Conservation (phyloP, 2,113 vertebrate species). For the Tylochromis polylepis region DNA sequence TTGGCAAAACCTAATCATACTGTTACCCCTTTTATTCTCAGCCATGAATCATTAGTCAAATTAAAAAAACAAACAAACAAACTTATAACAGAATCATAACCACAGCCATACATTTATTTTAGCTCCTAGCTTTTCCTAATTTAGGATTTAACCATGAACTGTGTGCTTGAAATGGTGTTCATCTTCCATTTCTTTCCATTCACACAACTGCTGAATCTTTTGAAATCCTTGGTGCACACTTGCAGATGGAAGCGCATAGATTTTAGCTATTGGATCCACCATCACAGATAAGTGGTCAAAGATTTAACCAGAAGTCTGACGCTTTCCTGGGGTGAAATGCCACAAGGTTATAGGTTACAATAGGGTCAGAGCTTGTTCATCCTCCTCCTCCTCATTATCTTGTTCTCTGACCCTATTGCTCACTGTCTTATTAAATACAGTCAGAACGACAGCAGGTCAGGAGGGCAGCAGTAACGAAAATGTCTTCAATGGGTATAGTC, state of each 20-base stretch:
- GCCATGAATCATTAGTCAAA: background rate
- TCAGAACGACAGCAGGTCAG: background rate
- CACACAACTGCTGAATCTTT: background rate
- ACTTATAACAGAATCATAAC: background rate
- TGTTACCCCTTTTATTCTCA: background rate
- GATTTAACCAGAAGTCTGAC: conserved; percentile 16
- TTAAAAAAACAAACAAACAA: background rate
- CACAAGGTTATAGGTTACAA: background rate
- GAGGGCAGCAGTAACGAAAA: background rate
- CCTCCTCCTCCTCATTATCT: background rate
- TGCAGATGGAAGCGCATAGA: background rate
- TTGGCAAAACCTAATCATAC: background rate
- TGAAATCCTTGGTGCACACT: background rate
- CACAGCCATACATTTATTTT: background rate
- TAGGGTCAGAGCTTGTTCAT: conserved; percentile 21
- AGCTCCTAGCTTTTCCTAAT: background rate
- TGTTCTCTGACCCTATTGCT: conserved; percentile 23
- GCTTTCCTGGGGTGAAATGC: background rate
- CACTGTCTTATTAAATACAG: conserved; percentile 20
- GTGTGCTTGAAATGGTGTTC: background rate
- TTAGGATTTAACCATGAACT: background rate
- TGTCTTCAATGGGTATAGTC: background rate
- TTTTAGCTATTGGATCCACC: background rate
- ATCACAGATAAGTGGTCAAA: background rate
- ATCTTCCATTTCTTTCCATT: background rate